These are phyloP conservation scores for Acanthosepion esculentum DNA, from an alignment of 2,888 invertebrate species.

Conservation along the genomic window DNA sequence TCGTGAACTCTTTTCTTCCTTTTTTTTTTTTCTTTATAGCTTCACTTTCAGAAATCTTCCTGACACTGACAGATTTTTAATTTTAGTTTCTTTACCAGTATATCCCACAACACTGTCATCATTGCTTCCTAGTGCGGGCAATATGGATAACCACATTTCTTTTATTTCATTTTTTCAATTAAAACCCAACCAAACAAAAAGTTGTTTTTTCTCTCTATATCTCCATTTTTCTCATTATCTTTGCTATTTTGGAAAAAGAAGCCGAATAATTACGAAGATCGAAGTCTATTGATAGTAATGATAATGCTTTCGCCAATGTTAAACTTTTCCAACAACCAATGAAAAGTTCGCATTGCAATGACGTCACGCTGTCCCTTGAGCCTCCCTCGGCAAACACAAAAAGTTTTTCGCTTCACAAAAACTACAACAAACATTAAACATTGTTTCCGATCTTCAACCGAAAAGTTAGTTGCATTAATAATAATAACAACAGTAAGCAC, in stretches of 20 bases:
- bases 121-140: neutral
- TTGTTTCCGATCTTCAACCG: neutral
- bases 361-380: neutral
- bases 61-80: too few species aligned
- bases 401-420: constrained; percentile 33
- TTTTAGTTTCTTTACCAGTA: too few species aligned
- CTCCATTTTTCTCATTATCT: neutral
- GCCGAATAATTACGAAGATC: neutral
- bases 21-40: too few species aligned
- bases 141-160: neutral
- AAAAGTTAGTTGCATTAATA: constrained; percentile 38
- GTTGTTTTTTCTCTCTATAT: neutral
- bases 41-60: too few species aligned
- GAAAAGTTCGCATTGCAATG: neutral
- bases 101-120: neutral
- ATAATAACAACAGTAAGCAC: neutral
- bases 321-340: neutral
- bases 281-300: neutral
- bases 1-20: too few species aligned
- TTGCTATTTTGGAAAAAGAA: neutral
- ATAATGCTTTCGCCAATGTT: neutral
- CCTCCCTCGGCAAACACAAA: neutral
- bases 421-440: constrained; percentile 20
- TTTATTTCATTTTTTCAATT: neutral
- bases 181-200: neutral